phyloP scores from a whole-genome alignment of 2,888 invertebrate species.

The Drosophila anomelani region DNA sequence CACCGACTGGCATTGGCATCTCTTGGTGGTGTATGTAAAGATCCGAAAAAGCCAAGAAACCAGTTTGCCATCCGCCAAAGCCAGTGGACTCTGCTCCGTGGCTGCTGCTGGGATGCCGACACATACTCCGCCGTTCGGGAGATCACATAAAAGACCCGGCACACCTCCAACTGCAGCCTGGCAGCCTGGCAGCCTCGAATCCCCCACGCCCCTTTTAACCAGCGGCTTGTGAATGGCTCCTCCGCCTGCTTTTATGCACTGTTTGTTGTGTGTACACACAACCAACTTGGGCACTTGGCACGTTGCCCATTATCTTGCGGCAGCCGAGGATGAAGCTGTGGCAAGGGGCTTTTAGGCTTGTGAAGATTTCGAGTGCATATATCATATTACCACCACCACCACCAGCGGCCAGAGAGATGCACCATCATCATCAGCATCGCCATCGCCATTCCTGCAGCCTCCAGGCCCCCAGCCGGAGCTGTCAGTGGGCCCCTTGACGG shows the following conservation, averaged over 20 bases:
- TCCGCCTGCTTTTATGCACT: slow-evolving; percentile 72
- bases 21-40: slow-evolving; percentile 40
- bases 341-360: slow-evolving; percentile 37
- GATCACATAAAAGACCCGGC: slow-evolving; percentile 79
- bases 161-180: slow-evolving; percentile 60
- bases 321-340: slow-evolving; percentile 20
- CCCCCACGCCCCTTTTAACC: slow-evolving; percentile 19
- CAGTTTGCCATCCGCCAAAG: slow-evolving; percentile 80
- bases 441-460: slow-evolving; percentile 15
- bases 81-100: slow-evolving; percentile 60
- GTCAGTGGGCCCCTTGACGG: slow-evolving; percentile 51
- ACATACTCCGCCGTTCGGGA: slow-evolving; percentile 67
- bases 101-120: slow-evolving; percentile 78
- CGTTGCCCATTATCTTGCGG: slow-evolving; percentile 76
- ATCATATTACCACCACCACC: slow-evolving; percentile 69
- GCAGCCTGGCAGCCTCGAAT: slow-evolving; percentile 8
- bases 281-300: slow-evolving; percentile 65
- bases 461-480: slow-evolving; percentile 37
- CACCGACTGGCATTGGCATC: slow-evolving; percentile 54
- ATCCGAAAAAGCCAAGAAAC: slow-evolving; percentile 56
- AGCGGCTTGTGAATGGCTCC: slow-evolving; percentile 53
- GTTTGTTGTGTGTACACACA: slow-evolving; percentile 60
- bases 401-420: slow-evolving; percentile 38
- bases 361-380: slow-evolving; percentile 68
- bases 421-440: slow-evolving; percentile 41